Conservation (phyloP, 2,888 invertebrate genomes). For the Hydraecia micacea region DNA sequence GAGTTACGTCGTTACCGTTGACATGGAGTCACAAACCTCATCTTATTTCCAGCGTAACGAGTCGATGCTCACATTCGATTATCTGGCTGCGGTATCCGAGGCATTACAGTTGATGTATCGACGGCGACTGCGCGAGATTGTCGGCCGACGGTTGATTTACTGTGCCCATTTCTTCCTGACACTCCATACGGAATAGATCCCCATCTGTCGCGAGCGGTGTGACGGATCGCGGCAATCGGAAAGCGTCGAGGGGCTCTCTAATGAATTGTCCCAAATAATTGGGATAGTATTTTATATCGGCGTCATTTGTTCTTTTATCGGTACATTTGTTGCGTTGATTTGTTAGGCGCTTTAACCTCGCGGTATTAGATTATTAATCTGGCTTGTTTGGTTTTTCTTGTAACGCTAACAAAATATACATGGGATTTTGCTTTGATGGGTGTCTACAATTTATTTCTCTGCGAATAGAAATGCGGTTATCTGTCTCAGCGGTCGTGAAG, state of each 20-base stretch:
- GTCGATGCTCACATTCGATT: slow-evolving; percentile 90
- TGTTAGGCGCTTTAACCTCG: slow-evolving; percentile 86
- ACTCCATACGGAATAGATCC: slow-evolving; percentile 87
- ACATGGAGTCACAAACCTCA: slow-evolving; percentile 82
- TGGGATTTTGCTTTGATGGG: slow-evolving; percentile 49
- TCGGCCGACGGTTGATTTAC: slow-evolving; percentile 88
- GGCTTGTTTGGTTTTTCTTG: slow-evolving; percentile 68
- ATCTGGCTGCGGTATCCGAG: slow-evolving; percentile 90
- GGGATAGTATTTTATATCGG: slow-evolving; percentile 89
- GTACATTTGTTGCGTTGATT: slow-evolving; percentile 89
- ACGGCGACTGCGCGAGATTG: slow-evolving; percentile 88
- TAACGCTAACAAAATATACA: slow-evolving; percentile 58
- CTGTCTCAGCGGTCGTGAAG: slow-evolving; percentile 59
- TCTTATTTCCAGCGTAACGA: slow-evolving; percentile 90
- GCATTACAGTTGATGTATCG: slow-evolving; percentile 90
- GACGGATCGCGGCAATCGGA: slow-evolving; percentile 87
- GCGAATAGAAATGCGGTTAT: slow-evolving; percentile 63
- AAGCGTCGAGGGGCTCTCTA: slow-evolving; percentile 86
- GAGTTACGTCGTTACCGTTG: slow-evolving; percentile 77
- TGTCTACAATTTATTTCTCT: slow-evolving; percentile 56
- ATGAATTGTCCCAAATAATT: slow-evolving; percentile 91
- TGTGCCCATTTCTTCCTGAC: slow-evolving; percentile 88
- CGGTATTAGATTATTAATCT: slow-evolving; percentile 79
- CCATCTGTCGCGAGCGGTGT: slow-evolving; percentile 85
- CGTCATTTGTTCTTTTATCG: slow-evolving; percentile 88